Base-by-base conservation (phyloP, 2,888 invertebrate species). In the Hyalella azteca region DNA sequence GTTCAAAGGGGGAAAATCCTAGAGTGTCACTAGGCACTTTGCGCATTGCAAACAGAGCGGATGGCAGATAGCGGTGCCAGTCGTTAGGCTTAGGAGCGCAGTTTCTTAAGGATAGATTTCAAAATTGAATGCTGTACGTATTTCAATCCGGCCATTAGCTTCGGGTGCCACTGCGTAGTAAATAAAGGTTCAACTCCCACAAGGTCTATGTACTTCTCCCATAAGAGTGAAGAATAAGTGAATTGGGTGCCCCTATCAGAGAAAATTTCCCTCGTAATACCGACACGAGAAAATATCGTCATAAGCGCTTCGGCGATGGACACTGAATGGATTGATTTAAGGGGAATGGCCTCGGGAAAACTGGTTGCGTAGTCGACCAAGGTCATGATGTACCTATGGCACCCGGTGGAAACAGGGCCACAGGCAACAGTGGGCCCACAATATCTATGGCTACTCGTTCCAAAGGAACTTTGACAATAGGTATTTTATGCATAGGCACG, bases 311-410 rank as follows among this genome's bases (percentile, higher is more conserved):
- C 75, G 4, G 75, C 78, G 3, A 81, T 48, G 11, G 40, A 54
- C 39, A 81, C 41, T 13, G 54, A 75, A 7, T 41, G 22, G n/a
- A 75, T 73, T 0, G 49, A 50, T 39, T 59, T 73, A 4, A 81
- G 36, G 7, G 75, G 59, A 4, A 81, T 41, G 3, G 75, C 78
- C 45, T 78, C 81, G 1, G 78, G 78, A 36, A 78, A 81, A 19
- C 81, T 49, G 26, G 81, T 81, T 9, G 78, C 81, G 15, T 48
- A 75, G 26, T 78, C 81, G 26, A 73, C 60, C 5, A 80, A 54
- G 3, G 77, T 60, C 0, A 77, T 36, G 19, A 80, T 80, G 39
- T 79, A 80, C 36, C 26, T 77, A 22, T 80, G 79, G 19, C 77
- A 60, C 48, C 45, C 48, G 2, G 76, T 41, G 11, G 77, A 77